Percentiles rank a stretch among this genome's conserved stretches.
phyloP scores from a whole-genome alignment of 2,113 vertebrate genomes.

The Xenopus borealis region DNA sequence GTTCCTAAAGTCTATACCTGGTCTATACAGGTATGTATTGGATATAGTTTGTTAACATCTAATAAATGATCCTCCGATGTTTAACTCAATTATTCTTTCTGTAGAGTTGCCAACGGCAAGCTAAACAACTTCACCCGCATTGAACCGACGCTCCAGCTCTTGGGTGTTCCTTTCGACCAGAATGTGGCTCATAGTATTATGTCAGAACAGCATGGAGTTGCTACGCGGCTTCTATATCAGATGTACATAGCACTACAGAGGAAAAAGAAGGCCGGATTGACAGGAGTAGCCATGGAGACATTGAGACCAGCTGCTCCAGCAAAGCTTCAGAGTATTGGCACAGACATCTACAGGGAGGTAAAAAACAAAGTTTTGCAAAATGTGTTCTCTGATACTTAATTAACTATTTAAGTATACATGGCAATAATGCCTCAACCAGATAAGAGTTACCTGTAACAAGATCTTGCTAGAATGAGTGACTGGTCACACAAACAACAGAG shows the following conservation, averaged over 20 bases:
- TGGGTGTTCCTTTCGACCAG: constrained; percentile 81
- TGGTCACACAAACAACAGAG: too few species aligned
- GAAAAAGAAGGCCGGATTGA: constrained; percentile 71
- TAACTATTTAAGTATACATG: too few species aligned
- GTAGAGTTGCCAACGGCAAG: constrained; percentile 74
- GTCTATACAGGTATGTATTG: too few species aligned
- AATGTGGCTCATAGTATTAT: constrained; percentile 77
- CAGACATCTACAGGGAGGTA: constrained; percentile 73
- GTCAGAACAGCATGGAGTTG: constrained; percentile 76
- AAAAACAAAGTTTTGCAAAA: not conserved
- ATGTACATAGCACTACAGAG: constrained; percentile 81
- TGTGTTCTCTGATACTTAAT: too few species aligned
- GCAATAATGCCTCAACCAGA: too few species aligned
- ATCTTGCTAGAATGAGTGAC: too few species aligned
- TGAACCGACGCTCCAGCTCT: constrained; percentile 76
- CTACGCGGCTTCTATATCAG: constrained; percentile 81
- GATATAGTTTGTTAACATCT: too few species aligned
- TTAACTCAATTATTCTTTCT: too few species aligned
- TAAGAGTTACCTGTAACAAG: too few species aligned
- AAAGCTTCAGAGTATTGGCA: constrained; percentile 64
- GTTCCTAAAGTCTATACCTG: too few species aligned
- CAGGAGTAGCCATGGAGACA: constrained; percentile 64
- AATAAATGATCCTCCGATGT: too few species aligned
- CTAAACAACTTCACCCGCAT: constrained; percentile 86
- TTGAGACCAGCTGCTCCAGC: constrained; percentile 62